These are phyloP conservation scores for Toxonevra muliebris DNA, from an alignment of 2,888 invertebrate genomes.

Conservation along the genomic window DNA sequence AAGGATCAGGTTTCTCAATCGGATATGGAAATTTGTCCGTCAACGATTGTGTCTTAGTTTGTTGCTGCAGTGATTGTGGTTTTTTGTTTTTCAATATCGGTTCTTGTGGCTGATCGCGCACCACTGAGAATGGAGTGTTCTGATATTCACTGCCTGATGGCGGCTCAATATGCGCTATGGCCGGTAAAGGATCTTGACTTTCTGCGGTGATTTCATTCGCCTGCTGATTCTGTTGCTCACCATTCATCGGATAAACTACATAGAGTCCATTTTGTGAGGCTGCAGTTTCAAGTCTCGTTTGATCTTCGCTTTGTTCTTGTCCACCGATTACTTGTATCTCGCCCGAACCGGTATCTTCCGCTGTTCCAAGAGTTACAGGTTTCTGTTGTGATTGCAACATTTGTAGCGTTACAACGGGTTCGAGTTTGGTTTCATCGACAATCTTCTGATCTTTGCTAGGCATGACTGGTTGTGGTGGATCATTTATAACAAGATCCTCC, in stretches of 20 bases:
- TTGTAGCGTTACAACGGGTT: slow-evolving; percentile 73
- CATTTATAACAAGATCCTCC: slow-evolving; percentile 64
- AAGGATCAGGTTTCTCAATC: slow-evolving; percentile 70
- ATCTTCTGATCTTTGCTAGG: slow-evolving; percentile 51
- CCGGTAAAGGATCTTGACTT: slow-evolving; percentile 43
- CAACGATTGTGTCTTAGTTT: slow-evolving; percentile 49
- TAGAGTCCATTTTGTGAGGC: slow-evolving; percentile 49
- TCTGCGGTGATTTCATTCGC: slow-evolving; percentile 34
- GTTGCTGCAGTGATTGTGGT: slow-evolving; percentile 54
- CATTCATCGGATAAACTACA: slow-evolving; percentile 51
- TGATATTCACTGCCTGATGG: slow-evolving; percentile 59
- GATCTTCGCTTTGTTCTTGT: slow-evolving; percentile 12
- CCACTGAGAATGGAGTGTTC: slow-evolving; percentile 64
- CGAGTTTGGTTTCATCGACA: slow-evolving; percentile 58
- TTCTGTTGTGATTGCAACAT: slow-evolving; percentile 72
- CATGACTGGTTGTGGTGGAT: slow-evolving; percentile 65
- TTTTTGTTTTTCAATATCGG: slow-evolving; percentile 65
- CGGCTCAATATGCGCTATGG: slow-evolving; percentile 47
- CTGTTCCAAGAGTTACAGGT: slow-evolving; percentile 47
- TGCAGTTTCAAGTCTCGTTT: slow-evolving; percentile 2
- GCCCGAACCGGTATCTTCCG: slow-evolving; percentile 56
- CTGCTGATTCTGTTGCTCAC: slow-evolving; percentile 23
- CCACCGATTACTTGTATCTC: slow-evolving; percentile 51
- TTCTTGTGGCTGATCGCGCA: slow-evolving; percentile 65
- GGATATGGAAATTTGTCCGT: slow-evolving; percentile 74